Evolutionary conservation across 1,140 invertebrate species (phyloP), one percentile per base, ranked within the genome.

Genomic region (Caerostris extrusa): DNA sequence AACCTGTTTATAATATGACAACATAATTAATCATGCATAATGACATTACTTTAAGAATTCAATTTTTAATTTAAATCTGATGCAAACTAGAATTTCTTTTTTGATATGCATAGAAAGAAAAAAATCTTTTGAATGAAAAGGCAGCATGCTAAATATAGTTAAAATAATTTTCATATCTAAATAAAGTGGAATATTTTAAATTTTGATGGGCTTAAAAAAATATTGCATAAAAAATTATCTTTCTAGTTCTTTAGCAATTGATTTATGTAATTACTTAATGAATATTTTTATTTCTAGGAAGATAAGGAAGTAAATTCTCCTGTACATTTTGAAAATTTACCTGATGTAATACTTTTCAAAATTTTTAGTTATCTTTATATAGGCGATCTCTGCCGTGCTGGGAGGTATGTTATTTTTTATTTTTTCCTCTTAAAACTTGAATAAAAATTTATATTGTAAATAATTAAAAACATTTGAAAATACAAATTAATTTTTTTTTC

Each of bases 281-380:
- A 7, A 67, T 8, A n/a, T 34, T 85, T 55, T 85, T 85, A 56
- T 87, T n/a, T 71, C 14, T 56, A 69, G 60, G 60, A 89, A 10
- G 61, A 89, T 17, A 64, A 89, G 8, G 87, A 89, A 67, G 17
- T 12, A n/a, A 50, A n/a, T 69, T 7, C 50, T 56, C 34, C 61
- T 6, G 7, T 89, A 58, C 34, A 58, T 61, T 93, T 88, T 89
- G 93, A 94, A 91, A 90, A 94, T 19, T 34, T 94, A 69, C 93
- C 93, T 17, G 93, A 94, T 86, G 93, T 94, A 8, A 90, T 94
- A 58, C 56, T 94, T 17, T 90, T 94, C 10, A 94, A 94, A 55
- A 91, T 94, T 3, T 94, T 94, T 55, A 90, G 93, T 69, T 94
- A 90, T 64, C 64, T 94, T 4, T 90, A 86, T 17, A 86, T 94